Base-by-base conservation (phyloP, 2,888 invertebrate species). In the Cyrtodaria siliqua region DNA sequence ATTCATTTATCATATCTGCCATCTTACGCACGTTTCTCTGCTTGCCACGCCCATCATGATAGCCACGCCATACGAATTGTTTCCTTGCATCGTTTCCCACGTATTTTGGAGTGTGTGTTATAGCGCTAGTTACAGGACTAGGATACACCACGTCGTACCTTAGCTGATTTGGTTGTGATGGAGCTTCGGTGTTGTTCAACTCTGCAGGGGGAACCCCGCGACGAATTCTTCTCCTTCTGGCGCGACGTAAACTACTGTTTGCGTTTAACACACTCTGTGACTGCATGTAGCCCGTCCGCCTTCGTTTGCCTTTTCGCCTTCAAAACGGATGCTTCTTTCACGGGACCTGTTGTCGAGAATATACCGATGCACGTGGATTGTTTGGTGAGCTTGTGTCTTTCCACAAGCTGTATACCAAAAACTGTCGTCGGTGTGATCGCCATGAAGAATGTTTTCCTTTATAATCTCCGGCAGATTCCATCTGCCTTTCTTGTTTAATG, bases 401-500 rank as follows among this genome's bases (percentile, higher is more conserved):
- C 75, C 18, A 82, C 57, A 14, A 86, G 38, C 24, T 81, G 78
- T 2, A 86, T 67, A 16, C 75, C 78, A 27, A 67, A 64, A 1
- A n/a, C 44, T 26, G 12, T 78, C 70, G 8, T 82, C 73, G 1
- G 64, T 69, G 27, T 72, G 62, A 3, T 47, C 33, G 9, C 68
- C 71, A 9, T 29, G 14, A 2, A 70, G 33, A 26, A 83, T 68
- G n/a, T 79, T 75, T 24, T 81, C 64, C 47, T 82, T 82, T 0
- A 89, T 60, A 2, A 79, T 52, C 0, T 78, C 61, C 1, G 89
- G 88, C 1, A 89, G 59, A 3, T 57, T 55, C 89, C 89, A 89
- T 66, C 89, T 56, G 6, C 82, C 70, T 60, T 86, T 86, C 56
- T 89, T 89, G 71, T 87, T 89, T 14, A 89, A 71, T 0, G 89